Conservation (phyloP, 1,140 invertebrate species). For the Homarus americanus region DNA sequence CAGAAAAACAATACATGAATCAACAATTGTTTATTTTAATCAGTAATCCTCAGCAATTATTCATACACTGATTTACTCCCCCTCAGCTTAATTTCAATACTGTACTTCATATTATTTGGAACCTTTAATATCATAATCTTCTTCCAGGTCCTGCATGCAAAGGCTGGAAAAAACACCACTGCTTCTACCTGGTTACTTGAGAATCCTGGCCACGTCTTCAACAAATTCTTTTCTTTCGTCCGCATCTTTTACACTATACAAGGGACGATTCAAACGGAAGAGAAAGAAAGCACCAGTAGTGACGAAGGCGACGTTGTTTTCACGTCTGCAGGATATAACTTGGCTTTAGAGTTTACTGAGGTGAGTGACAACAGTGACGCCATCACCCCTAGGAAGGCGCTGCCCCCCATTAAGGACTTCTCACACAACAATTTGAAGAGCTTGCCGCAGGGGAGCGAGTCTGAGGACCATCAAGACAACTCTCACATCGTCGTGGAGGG, state of each 20-base stretch:
- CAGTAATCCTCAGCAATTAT: too few species aligned
- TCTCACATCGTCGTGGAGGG: too few species aligned
- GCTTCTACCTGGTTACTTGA: conserved; percentile 61
- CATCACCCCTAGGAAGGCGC: neutral
- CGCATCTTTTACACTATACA: conserved; percentile 40
- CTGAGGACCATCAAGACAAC: too few species aligned
- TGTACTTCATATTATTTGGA: neutral
- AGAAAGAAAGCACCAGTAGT: neutral
- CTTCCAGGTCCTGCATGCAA: conserved; percentile 34
- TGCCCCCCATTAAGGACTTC: neutral
- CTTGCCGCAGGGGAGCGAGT: too few species aligned
- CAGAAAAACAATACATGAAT: too few species aligned
- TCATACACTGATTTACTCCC: too few species aligned
- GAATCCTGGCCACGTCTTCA: conserved; percentile 56
- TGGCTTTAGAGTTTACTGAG: neutral
- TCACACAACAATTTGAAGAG: too few species aligned
- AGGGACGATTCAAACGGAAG: neutral
- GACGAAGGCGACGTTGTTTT: neutral
- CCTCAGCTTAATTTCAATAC: too few species aligned
- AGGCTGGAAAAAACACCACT: conserved; percentile 20
- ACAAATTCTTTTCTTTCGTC: conserved; percentile 66
- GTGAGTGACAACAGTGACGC: neutral
- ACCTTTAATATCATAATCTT: neutral
- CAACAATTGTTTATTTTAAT: too few species aligned
- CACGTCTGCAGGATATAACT: too few species aligned